Evolutionary conservation across 2,113 vertebrate genomes (phyloP).

Genomic region (Tympanuchus pallidicinctus): DNA sequence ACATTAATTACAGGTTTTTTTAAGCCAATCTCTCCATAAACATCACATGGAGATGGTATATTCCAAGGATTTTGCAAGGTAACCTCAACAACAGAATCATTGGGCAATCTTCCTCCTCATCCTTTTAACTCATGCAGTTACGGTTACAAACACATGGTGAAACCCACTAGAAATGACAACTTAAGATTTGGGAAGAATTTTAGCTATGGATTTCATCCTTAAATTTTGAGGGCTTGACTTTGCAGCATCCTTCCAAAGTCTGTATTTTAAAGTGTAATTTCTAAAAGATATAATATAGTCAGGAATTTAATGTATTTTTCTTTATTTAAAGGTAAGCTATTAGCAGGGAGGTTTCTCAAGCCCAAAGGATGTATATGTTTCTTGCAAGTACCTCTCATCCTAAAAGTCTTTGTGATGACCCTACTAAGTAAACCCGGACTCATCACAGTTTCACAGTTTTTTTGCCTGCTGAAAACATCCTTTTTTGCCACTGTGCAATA

Average conservation of each 20-base stretch:
- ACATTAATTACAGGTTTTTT: neutral
- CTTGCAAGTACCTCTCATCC: neutral
- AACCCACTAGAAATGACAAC: neutral
- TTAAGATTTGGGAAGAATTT: neutral
- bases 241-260: neutral
- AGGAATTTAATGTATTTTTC: neutral
- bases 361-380: neutral
- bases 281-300: neutral
- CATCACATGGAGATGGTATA: neutral
- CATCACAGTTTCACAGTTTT: neutral
- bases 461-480: neutral
- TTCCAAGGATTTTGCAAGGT: neutral
- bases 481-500: neutral
- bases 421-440: neutral
- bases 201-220: neutral
- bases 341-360: neutral
- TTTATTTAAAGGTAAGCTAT: neutral
- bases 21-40: neutral
- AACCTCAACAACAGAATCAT: neutral
- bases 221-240: neutral
- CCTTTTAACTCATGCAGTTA: neutral
- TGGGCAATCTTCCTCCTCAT: neutral
- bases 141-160: neutral
- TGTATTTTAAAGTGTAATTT: neutral
- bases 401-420: neutral